phyloP scores from a whole-genome alignment of 2,888 invertebrate genomes.

The Sericinus montela region DNA sequence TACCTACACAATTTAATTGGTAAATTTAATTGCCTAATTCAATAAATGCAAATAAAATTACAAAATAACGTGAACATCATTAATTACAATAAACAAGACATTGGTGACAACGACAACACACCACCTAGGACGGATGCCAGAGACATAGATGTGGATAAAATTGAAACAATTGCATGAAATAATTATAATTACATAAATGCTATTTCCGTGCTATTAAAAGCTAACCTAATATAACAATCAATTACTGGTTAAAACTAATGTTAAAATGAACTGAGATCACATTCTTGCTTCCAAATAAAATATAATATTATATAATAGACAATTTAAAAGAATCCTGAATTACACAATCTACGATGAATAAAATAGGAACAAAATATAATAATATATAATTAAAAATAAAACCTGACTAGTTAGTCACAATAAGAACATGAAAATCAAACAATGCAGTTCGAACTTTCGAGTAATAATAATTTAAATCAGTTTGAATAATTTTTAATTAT shows the following conservation, averaged over 20 bases:
- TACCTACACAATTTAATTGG: too few species aligned
- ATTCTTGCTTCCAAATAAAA: conserved; percentile 32
- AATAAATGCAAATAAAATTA: too few species aligned
- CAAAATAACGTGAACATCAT: neutral
- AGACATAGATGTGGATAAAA: neutral
- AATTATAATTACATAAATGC: conserved; percentile 12
- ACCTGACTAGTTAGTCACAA: conserved; percentile 2
- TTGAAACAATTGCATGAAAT: neutral
- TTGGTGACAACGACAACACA: too few species aligned
- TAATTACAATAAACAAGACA: neutral
- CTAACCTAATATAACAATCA: conserved; percentile 24
- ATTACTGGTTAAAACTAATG: conserved; percentile 15
- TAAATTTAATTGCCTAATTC: too few species aligned
- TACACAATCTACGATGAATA: neutral
- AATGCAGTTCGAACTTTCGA: too few species aligned
- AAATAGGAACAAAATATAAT: neutral
- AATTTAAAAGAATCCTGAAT: neutral
- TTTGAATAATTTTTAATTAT: too few species aligned
- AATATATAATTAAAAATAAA: too few species aligned
- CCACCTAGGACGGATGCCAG: conserved; percentile 8
- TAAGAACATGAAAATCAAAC: neutral
- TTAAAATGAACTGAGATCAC: conserved; percentile 57
- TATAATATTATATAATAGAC: neutral
- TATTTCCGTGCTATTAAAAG: conserved; percentile 17
- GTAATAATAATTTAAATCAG: too few species aligned